Evolutionary conservation across 2,113 vertebrate species (phyloP).

Genomic region (Hiodon tergisus): DNA sequence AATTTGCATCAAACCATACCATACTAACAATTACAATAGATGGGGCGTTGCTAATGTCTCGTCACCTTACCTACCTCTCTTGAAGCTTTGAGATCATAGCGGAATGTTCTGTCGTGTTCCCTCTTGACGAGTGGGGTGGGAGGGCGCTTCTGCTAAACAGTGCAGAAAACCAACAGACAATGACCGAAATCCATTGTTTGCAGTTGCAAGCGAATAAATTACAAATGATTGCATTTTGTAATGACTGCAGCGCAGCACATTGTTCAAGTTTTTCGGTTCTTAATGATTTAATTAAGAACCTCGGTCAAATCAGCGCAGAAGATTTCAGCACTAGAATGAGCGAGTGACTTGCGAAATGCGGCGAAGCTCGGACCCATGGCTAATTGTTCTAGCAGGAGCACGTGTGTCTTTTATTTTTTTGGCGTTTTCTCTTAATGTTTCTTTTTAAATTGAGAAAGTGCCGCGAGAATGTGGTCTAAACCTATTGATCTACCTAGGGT

Average conservation of each 20-base stretch:
- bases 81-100: too few species aligned
- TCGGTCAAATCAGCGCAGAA: conserved; percentile 54
- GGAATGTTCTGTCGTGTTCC: conserved; percentile 23
- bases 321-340: conserved; percentile 47
- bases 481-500: conserved; percentile 43
- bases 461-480: conserved; percentile 42
- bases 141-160: conserved; percentile 11
- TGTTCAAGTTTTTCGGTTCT: conserved; percentile 55
- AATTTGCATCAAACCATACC: too few species aligned
- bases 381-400: conserved; percentile 55
- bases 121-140: too few species aligned
- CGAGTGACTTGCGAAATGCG: conserved; percentile 34
- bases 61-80: too few species aligned
- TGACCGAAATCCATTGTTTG: conserved; percentile 34
- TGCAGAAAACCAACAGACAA: conserved; percentile 23
- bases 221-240: conserved; percentile 51
- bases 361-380: conserved; percentile 31
- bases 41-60: too few species aligned
- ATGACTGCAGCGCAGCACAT: conserved; percentile 56
- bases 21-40: too few species aligned
- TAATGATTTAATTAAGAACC: conserved; percentile 66
- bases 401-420: conserved; percentile 50
- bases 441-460: conserved; percentile 44
- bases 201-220: conserved; percentile 51
- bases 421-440: not conserved